A percentile compares a stretch with the other conserved stretches of the same genome.
These are phyloP conservation scores for Epizoanthus stellaris DNA, from an alignment of 92 coral and sea anemone species.

Conservation along the genomic window DNA sequence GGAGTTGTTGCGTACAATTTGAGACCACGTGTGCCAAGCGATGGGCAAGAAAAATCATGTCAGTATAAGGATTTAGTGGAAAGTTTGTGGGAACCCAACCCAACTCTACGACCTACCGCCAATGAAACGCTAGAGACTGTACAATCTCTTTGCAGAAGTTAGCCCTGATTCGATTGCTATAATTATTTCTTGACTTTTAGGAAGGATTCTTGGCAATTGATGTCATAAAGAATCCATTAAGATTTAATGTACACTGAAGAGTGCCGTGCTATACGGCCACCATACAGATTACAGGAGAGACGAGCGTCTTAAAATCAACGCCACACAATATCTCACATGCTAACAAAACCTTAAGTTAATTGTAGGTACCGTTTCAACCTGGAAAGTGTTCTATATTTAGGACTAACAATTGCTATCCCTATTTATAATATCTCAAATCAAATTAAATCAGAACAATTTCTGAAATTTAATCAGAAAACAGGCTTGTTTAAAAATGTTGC, in stretches of 20 bases:
- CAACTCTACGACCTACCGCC: conserved; percentile 80
- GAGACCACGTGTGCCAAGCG: conserved; percentile 89
- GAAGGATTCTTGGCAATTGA: conserved; percentile 64
- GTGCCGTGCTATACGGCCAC: background rate
- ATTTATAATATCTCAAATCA: background rate
- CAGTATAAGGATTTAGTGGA: conserved; percentile 82
- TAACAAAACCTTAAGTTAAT: background rate
- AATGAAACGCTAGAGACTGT: conserved; percentile 64
- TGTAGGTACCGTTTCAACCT: background rate
- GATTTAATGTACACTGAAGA: conserved; percentile 47
- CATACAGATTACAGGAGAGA: too few species aligned
- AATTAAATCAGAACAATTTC: background rate
- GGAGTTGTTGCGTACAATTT: conserved; percentile 96
- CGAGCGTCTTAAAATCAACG: background rate
- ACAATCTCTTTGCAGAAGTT: conserved; percentile 59
- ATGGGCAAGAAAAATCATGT: conserved; percentile 56
- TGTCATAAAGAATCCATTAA: conserved; percentile 64
- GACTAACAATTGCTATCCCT: background rate
- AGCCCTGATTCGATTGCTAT: conserved; percentile 4
- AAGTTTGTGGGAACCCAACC: conserved; percentile 85
- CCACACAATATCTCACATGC: background rate
- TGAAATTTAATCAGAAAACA: conserved; percentile 1
- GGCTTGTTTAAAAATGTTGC: conserved; percentile 1
- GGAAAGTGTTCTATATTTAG: background rate
- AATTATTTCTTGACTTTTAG: conserved; percentile 19